Conservation (phyloP, 2,113 vertebrate species). For the Hassar affinis region DNA sequence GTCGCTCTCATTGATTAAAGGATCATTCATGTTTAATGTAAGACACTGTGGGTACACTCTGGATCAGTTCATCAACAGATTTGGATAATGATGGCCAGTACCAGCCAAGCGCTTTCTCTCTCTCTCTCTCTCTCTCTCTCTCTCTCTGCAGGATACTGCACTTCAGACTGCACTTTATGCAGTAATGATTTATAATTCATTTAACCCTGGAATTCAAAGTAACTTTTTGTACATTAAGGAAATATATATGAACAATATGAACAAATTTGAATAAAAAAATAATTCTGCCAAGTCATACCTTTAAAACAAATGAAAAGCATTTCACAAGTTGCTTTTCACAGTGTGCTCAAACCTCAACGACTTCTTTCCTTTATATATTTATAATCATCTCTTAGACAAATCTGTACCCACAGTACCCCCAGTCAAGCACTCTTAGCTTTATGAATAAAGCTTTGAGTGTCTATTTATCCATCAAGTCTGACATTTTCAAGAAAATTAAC, state of each 20-base stretch:
- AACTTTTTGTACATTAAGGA: neutral
- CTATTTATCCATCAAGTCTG: neutral
- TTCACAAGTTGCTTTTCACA: neutral
- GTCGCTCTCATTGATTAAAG: conserved; percentile 48
- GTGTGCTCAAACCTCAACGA: neutral
- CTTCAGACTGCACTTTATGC: neutral
- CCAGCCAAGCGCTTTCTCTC: no score
- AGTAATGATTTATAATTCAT: neutral
- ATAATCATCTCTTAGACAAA: neutral
- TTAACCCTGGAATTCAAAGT: neutral
- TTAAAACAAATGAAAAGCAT: neutral
- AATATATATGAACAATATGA: conserved; percentile 2
- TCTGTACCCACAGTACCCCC: neutral
- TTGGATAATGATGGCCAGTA: conserved; percentile 17
- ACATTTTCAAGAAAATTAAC: neutral
- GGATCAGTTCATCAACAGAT: conserved; percentile 37
- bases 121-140: neutral
- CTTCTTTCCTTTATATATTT: neutral
- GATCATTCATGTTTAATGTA: conserved; percentile 51
- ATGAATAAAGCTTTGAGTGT: neutral
- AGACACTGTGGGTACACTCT: neutral
- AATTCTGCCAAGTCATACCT: neutral
- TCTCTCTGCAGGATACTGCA: neutral
- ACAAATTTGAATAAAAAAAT: neutral
- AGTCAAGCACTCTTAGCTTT: neutral